Conservation (phyloP, 2,888 invertebrate species). For the Cylindroiulus punctatus region DNA sequence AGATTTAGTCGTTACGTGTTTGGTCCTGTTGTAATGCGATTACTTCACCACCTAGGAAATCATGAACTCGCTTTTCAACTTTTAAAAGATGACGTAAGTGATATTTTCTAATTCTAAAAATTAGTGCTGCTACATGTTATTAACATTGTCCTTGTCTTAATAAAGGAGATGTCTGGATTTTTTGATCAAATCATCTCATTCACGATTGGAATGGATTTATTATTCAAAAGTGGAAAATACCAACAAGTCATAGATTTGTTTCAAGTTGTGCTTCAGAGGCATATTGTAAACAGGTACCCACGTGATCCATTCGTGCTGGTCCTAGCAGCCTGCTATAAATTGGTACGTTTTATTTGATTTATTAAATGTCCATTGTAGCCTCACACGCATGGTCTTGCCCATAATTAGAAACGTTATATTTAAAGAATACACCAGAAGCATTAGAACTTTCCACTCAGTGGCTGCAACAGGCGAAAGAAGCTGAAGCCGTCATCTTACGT, state of each 20-base stretch:
- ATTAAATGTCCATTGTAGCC: not conserved
- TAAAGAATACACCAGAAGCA: slow-evolving; percentile 71
- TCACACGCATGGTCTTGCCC: slow-evolving; percentile 63
- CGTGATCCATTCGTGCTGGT: slow-evolving; percentile 75
- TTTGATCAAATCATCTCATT: slow-evolving; percentile 78
- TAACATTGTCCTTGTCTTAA: not conserved
- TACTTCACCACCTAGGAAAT: slow-evolving; percentile 77
- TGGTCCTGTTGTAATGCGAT: slow-evolving; percentile 84
- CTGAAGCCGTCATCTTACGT: slow-evolving; percentile 72
- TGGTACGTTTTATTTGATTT: slow-evolving; percentile 69
- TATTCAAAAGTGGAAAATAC: slow-evolving; percentile 76
- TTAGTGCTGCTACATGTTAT: not conserved
- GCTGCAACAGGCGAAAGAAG: slow-evolving; percentile 72
- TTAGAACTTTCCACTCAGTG: slow-evolving; percentile 73
- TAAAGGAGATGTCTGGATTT: slow-evolving; percentile 74
- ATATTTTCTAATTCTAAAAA: not conserved
- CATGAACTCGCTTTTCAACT: slow-evolving; percentile 74
- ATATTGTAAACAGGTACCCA: slow-evolving; percentile 75
- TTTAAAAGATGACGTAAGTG: slow-evolving; percentile 39
- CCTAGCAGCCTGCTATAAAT: slow-evolving; percentile 78
- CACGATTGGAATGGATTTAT: slow-evolving; percentile 77
- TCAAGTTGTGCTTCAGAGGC: slow-evolving; percentile 72
- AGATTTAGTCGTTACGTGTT: slow-evolving; percentile 83
- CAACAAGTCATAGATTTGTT: slow-evolving; percentile 75
- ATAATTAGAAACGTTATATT: not conserved